Evolutionary conservation across 2,113 vertebrate species (phyloP).

Genomic region (Cyanoliseus patagonus): DNA sequence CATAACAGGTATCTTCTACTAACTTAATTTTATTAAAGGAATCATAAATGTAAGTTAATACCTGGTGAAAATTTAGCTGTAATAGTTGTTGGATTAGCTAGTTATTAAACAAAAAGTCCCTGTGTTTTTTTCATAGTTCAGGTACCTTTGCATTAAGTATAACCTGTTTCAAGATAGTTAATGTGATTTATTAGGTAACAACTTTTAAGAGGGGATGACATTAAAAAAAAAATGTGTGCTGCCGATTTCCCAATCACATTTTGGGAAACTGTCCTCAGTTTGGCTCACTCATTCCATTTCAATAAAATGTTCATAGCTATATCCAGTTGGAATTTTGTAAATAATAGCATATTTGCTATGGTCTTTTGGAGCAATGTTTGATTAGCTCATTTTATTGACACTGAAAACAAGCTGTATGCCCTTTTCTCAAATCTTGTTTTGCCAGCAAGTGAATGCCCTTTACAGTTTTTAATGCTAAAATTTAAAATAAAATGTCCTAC

Average conservation of each 20-base stretch:
- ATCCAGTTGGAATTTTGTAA: neutral
- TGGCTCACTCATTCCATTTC: neutral
- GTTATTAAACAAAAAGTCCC: conserved; percentile 7
- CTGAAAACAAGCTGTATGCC: neutral
- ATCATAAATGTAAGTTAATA: conserved; percentile 26
- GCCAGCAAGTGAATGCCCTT: neutral
- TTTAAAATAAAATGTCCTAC: neutral
- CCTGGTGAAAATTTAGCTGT: conserved; percentile 14
- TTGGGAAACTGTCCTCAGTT: neutral
- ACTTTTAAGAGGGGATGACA: neutral
- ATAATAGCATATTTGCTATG: neutral
- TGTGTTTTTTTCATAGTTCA: conserved; percentile 41
- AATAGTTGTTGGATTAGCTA: conserved; percentile 6
- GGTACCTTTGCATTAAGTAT: neutral
- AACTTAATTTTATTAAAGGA: conserved; percentile 55
- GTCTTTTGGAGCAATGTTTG: neutral
- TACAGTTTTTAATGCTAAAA: neutral
- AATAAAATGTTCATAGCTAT: neutral
- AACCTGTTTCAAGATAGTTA: neutral
- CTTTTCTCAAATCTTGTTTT: neutral
- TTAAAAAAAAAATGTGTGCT: neutral
- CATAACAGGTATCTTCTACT: neutral
- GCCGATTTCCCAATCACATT: neutral
- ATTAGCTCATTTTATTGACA: neutral
- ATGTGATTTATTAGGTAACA: neutral